Base-by-base conservation (phyloP, 2,888 invertebrate species). In the Xanthostigma xanthostigma region DNA sequence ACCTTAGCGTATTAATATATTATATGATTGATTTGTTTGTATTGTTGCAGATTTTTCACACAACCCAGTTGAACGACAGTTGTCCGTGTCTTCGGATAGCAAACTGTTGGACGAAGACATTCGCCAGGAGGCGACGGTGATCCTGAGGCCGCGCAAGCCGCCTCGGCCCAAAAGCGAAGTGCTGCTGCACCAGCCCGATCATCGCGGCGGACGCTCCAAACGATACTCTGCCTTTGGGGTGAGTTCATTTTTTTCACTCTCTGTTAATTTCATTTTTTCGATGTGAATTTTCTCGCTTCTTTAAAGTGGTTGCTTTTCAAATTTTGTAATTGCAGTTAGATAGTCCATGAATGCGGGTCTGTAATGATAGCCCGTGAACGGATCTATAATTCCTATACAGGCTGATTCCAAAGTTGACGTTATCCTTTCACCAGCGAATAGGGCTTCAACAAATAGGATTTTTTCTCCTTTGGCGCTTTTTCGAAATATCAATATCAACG, bases 141-240 rank as follows among this genome's bases (percentile, higher is more conserved):
- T 91, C 64, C 76, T 90, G 72, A 77, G 91, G 74, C 87, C 89
- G 61, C 86, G 87, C 69, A 87, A 90, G 71, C 89, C 91, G 57
- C 91, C 91, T 56, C 77, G 95, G 74, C 95, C 95, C 61, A 93
- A 94, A 69, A 94, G 94, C 14, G 95, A 95, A 74, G 93, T 93
- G 55, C 89, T 89, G 71, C 81, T 92, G 59, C 86, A 87, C 65
- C 79, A 81, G 64, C 75, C 74, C 58, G 78, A 78, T 64, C 49
- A 55, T 50, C 68, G 69, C 45, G 65, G 67, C 46, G 81, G 90
- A 70, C 78, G 88, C 67, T 84, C 86, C 63, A 94, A 94, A 76
- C 79, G 94, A 69, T 92, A 89, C 74, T 93, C 93, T 67, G 94
- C 94, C 69, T 95, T 94, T 76, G 93, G 93, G 78, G 94, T 94